Percentiles rank a stretch among this genome's conserved stretches.
phyloP scores from a whole-genome alignment of 2,113 vertebrate genomes.

The Smithornis capensis region DNA sequence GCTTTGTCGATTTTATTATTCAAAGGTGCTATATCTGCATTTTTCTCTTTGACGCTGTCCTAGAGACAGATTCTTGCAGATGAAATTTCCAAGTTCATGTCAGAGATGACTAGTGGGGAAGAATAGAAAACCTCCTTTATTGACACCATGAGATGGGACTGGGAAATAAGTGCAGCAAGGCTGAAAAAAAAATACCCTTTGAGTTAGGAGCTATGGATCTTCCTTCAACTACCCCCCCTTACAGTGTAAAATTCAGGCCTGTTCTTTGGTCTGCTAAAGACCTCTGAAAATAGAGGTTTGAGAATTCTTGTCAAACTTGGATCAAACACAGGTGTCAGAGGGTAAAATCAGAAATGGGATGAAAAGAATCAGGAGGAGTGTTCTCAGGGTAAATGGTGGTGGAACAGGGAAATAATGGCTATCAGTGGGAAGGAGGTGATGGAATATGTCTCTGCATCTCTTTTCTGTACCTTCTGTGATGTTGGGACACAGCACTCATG shows the following conservation, averaged over 20 bases:
- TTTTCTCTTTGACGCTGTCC: not conserved
- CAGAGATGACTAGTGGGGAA: not conserved
- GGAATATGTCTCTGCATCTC: not conserved
- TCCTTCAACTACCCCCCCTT: not conserved
- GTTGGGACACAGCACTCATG: not conserved
- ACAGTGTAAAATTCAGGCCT: not conserved
- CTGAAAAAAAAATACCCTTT: not conserved
- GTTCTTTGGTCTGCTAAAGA: not conserved
- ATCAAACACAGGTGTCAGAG: not conserved
- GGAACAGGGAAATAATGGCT: not conserved
- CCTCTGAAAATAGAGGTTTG: not conserved
- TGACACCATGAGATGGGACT: not conserved
- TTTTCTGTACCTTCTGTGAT: not conserved
- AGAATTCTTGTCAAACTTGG: not conserved
- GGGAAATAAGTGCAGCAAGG: not conserved
- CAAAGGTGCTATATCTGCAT: not conserved
- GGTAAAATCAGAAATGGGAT: not conserved
- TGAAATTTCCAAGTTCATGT: not conserved
- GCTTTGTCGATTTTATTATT: accelerated
- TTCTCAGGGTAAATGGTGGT: not conserved
- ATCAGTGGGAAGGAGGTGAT: not conserved
- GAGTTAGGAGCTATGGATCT: not conserved
- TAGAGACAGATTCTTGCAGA: not conserved
- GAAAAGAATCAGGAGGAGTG: not conserved
- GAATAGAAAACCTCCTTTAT: not conserved